Evolutionary conservation across 2,113 vertebrate genomes (phyloP).

Genomic region (Poeciliopsis occidentalis): DNA sequence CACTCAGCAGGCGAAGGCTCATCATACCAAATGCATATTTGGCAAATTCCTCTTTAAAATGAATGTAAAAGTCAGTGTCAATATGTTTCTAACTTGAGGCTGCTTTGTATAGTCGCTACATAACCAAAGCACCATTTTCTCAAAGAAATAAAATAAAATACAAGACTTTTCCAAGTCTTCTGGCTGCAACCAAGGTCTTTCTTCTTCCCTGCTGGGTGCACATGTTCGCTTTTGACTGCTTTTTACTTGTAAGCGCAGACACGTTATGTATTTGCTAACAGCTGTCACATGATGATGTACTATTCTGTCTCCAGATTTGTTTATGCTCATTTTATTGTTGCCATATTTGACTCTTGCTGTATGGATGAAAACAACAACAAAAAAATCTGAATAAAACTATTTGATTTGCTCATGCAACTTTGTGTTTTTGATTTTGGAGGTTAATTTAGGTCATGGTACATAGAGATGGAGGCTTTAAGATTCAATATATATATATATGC

Average conservation of each 20-base stretch:
- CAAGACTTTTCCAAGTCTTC: slow-evolving; percentile 39
- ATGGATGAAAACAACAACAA: slow-evolving; percentile 81
- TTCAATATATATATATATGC: neutral
- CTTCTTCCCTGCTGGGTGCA: slow-evolving; percentile 79
- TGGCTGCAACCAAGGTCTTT: slow-evolving; percentile 58
- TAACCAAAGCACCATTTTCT: slow-evolving; percentile 81
- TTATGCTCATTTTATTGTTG: slow-evolving; percentile 99
- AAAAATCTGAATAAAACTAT: slow-evolving; percentile 85
- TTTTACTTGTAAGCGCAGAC: slow-evolving; percentile 88
- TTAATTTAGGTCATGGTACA: neutral
- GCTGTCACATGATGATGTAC: slow-evolving; percentile 93
- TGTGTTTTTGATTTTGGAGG: neutral
- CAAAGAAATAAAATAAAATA: slow-evolving; percentile 31
- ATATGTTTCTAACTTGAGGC: slow-evolving; percentile 64
- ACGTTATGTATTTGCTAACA: slow-evolving; percentile 91
- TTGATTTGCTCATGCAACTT: slow-evolving; percentile 91
- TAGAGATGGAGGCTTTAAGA: neutral
- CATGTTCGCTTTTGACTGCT: slow-evolving; percentile 70
- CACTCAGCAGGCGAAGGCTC: slow-evolving; percentile 93
- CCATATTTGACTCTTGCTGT: slow-evolving; percentile 99
- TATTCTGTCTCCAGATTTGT: slow-evolving; percentile 95
- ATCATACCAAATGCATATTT: slow-evolving; percentile 69
- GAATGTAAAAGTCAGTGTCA: slow-evolving; percentile 77
- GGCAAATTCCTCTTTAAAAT: slow-evolving; percentile 67
- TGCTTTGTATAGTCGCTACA: slow-evolving; percentile 76